Conservation (phyloP, 2,888 invertebrate genomes). For the Cabera pusaria region DNA sequence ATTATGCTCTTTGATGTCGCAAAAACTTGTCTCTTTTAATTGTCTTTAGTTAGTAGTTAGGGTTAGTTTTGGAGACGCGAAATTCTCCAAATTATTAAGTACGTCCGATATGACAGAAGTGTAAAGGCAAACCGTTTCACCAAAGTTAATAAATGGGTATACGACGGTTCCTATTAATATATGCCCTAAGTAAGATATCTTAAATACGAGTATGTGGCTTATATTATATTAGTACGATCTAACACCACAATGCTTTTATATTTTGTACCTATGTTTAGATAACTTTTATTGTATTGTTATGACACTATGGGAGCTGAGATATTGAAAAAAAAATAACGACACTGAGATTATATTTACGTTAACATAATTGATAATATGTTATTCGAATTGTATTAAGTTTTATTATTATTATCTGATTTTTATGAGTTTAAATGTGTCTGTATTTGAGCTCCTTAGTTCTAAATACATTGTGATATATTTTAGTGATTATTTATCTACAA, state of each 20-base stretch:
- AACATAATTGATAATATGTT: no score
- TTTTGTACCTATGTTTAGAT: constrained; percentile 28
- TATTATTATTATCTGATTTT: no score
- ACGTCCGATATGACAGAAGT: constrained; percentile 22
- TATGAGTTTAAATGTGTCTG: no score
- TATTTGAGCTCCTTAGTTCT: constrained; percentile 25
- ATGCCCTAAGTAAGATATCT: constrained; percentile 49
- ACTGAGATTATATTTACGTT: no score
- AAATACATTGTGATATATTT: constrained; percentile 39
- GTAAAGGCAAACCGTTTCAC: constrained; percentile 31
- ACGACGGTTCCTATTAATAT: constrained; percentile 35
- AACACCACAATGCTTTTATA: constrained; percentile 34
- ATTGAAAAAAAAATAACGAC: no score
- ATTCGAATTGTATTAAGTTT: no score
- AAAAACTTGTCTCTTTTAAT: constrained; percentile 6
- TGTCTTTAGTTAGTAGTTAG: no score
- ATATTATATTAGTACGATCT: constrained; percentile 18
- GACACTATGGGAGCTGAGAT: constrained; percentile 6
- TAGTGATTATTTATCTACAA: constrained; percentile 31
- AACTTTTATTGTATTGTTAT: constrained; percentile 5
- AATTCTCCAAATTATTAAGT: constrained; percentile 19
- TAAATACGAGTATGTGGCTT: constrained; percentile 31
- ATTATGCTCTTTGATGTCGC: no score
- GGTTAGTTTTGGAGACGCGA: constrained; percentile 21
- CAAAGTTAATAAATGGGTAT: constrained; percentile 38